Evolutionary conservation across 2,797 vertebrate species (phyloP), one percentile per base, ranked within the genome.

Genomic region (Caiman crocodilus): DNA sequence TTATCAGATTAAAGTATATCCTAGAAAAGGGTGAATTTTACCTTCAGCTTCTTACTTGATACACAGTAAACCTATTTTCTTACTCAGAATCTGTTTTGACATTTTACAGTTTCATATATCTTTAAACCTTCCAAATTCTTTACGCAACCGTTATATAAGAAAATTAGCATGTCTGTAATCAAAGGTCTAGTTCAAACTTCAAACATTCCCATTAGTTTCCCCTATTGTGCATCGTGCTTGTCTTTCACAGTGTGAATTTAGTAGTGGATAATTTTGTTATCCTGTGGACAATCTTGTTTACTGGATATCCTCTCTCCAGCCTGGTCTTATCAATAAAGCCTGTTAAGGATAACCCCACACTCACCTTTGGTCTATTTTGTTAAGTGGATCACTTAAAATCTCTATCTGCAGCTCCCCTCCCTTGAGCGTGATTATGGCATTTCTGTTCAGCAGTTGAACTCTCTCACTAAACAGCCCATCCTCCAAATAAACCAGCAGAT

Each of bases 331-430:
- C 75, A 88, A 93, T 89, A 95, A 60, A 73, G 65, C 25, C 50
- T 94, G 82, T 90, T 93, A 93, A 87, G 73, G 71, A 92, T 95
- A 90, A 95, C 94, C 74, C 92, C 87, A 85, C 67, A 25, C 25
- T 92, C 92, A 92, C 75, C 87, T 95, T 92, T 89, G 71, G 84
- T 91, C 88, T 32, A 75, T 95, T 96, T 92, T 93, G 69, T 92
- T 94, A 93, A 96, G 90, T 89, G 69, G 91, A 93, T 94, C 84
- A 85, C 65, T 91, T 75, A 85, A 95, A 90, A 64, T 77, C 90
- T 73, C 84, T 87, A 57, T 82, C 65, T 93, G 32, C 71, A 93
- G 63, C 12, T 95, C 5, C 60, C 56, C 83, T 95, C 91, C 82
- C 32, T 18, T 21, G 85, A 93, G 69, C 94, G 42, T 4, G 13